Evolutionary conservation across 2,797 vertebrate genomes (phyloP), one percentile per base, ranked within the genome.

Genomic region (Paguma larvata): DNA sequence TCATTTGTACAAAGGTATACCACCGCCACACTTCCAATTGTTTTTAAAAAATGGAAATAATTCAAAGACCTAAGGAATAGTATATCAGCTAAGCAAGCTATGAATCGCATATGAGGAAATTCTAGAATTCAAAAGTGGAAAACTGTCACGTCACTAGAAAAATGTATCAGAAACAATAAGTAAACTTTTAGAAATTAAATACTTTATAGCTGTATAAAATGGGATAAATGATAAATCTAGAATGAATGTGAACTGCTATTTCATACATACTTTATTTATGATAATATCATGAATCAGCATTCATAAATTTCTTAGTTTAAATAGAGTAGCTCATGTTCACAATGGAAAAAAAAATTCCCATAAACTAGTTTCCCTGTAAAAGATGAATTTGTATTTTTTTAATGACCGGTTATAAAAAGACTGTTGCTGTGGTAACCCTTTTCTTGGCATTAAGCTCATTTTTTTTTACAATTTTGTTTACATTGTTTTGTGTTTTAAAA

Each of bases 291-390:
- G 18, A 93, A 78, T 65, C 83, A 12, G 41, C 80, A 84, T 82
- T 94, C 89, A 46, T 78, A 32, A 95, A 41, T 53, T 59, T 73
- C 67, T 91, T 93, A 85, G 63, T 85, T 88, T 96, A 63, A 77
- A 86, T 73, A 79, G 23, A 72, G 27, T 75, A 91, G 30, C 32
- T 96, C 89, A n/a, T 23, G 94, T 85, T 95, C 75, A 88, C 18
- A 87, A 6, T 95, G 59, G 15, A 8, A 63, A 89, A 68, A 38
- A 77, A 53, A 68, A 30, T 70, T 23, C 44, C 12, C 32, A 92
- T 94, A 87, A 62, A 70, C 63, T 92, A 13, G 2, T 79, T 95
- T 94, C 38, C n/a, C 12, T 89, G 11, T 85, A 77, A 85, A 95
- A 84, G 19, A 87, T 62, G 79, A 15, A 18, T 19, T 30, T 62